Evolutionary conservation across 2,888 invertebrate genomes (phyloP), one percentile per base, ranked within the genome.

Genomic region (Anoncus sp.): DNA sequence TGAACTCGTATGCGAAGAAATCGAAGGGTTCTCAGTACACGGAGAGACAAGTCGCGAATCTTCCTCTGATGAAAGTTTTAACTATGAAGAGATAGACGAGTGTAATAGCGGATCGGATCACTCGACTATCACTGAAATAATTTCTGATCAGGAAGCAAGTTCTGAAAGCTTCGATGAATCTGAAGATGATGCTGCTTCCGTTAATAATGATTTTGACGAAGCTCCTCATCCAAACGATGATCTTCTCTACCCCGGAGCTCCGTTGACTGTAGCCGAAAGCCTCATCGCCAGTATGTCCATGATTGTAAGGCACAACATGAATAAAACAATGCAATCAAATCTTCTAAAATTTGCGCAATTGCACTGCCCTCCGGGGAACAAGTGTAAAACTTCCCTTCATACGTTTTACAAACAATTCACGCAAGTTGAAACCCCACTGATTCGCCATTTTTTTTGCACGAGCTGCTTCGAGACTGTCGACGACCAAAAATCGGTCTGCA

Each of bases 401-500:
- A 57, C 47, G 24, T 82, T 79, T 22, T 45, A 73, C 45, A 77
- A 79, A 59, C 55, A 57, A 45, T 73, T 79, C 20, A 10, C 16
- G 27, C 35, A 72, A 40, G 27, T 59, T 10, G 22, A 77, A 40
- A 70, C 35, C 2, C 77, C 75, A 9, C 10, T 79, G 10, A 67
- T 45, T 43, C 60, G 72, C 10, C 80, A 82, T 57, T 77, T 67
- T 22, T 81, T 62, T 47, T 82, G 81, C 22, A 49, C 38, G 7
- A 9, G 12, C n/a, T 82, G 79, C 59, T 65, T 43, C 22, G 24
- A 22, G 10, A 62, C 35, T 10, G 20, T 79, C 9, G 62, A 66
- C 9, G 45, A 47, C n/a, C n/a, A 43, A 18, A 53, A 57, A 24
- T 43, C 18, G 3, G 18, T 24, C 20, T 80, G 77, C 51, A 14